phyloP scores from a whole-genome alignment of 2,888 invertebrate species.

The Cataglyphis livida region DNA sequence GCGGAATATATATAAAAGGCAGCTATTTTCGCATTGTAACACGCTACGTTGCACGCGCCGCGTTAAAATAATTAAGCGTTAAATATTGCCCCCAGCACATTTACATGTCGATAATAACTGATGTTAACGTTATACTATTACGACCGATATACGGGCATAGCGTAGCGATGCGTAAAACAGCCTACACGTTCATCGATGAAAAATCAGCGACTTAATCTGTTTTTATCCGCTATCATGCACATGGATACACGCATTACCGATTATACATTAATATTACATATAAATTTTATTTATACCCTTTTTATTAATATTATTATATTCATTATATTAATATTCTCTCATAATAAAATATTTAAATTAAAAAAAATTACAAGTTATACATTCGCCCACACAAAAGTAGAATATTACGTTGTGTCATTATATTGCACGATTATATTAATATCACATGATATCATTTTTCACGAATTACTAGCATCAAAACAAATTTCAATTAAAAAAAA shows the following conservation, averaged over 20 bases:
- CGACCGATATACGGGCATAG: slow-evolving; percentile 18
- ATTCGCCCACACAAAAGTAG: not conserved
- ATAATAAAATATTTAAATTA: slow-evolving; percentile 32
- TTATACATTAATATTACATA: slow-evolving; percentile 40
- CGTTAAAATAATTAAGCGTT: slow-evolving; percentile 54
- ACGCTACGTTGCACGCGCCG: slow-evolving; percentile 27
- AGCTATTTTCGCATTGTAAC: slow-evolving; percentile 46
- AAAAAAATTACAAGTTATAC: slow-evolving; percentile 20
- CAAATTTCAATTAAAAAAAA: slow-evolving; percentile 29
- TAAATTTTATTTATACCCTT: slow-evolving; percentile 42
- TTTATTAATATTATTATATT: slow-evolving; percentile 45
- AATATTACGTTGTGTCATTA: not conserved
- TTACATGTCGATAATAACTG: slow-evolving; percentile 52
- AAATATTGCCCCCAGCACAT: slow-evolving; percentile 43
- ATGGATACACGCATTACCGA: slow-evolving; percentile 43
- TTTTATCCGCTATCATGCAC: slow-evolving; percentile 51
- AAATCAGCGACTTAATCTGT: slow-evolving; percentile 50
- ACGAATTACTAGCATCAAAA: slow-evolving; percentile 3
- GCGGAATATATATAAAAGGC: not conserved
- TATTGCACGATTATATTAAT: slow-evolving; percentile 5
- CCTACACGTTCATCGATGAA: slow-evolving; percentile 48
- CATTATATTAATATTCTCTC: slow-evolving; percentile 45
- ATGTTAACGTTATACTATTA: slow-evolving; percentile 51
- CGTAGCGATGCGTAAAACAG: slow-evolving; percentile 49
- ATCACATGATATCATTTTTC: slow-evolving; percentile 3